These are phyloP conservation scores for Lucinisca nassula DNA, from an alignment of 2,888 invertebrate genomes.

Conservation along the genomic window DNA sequence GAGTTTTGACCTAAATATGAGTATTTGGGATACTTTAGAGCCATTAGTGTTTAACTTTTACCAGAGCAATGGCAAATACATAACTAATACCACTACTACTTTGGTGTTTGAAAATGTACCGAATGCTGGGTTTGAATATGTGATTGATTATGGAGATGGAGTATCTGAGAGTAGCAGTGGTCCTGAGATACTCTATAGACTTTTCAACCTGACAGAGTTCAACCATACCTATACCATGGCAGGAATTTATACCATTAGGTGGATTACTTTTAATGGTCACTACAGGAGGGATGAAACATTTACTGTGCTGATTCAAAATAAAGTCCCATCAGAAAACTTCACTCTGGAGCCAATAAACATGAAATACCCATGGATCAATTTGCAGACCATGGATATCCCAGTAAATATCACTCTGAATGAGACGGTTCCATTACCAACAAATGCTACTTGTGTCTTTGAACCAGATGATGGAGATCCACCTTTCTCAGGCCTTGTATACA, in stretches of 20 bases:
- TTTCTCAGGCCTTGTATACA: conserved; percentile 22
- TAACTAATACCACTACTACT: conserved; percentile 52
- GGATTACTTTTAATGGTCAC: conserved; percentile 52
- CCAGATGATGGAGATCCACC: conserved; percentile 38
- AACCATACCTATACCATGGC: conserved; percentile 44
- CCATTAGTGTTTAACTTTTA: conserved; percentile 34
- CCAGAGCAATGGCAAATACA: conserved; percentile 52
- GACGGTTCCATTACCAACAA: conserved; percentile 49
- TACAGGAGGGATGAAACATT: conserved; percentile 44
- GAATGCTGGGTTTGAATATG: conserved; percentile 53
- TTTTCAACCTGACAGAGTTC: conserved; percentile 41
- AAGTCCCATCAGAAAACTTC: conserved; percentile 44
- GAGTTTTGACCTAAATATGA: conserved; percentile 11
- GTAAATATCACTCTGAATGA: conserved; percentile 55
- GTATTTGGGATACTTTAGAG: conserved; percentile 55
- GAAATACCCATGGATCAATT: conserved; percentile 65
- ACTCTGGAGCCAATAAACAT: conserved; percentile 41
- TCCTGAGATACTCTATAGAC: conserved; percentile 30
- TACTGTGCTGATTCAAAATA: conserved; percentile 59
- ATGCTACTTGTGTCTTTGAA: conserved; percentile 59
- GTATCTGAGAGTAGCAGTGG: not conserved
- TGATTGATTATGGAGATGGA: conserved; percentile 61
- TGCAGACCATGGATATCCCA: conserved; percentile 44
- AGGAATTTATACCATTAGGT: conserved; percentile 41
- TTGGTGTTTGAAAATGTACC: conserved; percentile 59